Percentiles rank a stretch among this genome's conserved stretches.
These are phyloP conservation scores for Cephus spinipes DNA, from an alignment of 2,888 invertebrate genomes.

Conservation along the genomic window DNA sequence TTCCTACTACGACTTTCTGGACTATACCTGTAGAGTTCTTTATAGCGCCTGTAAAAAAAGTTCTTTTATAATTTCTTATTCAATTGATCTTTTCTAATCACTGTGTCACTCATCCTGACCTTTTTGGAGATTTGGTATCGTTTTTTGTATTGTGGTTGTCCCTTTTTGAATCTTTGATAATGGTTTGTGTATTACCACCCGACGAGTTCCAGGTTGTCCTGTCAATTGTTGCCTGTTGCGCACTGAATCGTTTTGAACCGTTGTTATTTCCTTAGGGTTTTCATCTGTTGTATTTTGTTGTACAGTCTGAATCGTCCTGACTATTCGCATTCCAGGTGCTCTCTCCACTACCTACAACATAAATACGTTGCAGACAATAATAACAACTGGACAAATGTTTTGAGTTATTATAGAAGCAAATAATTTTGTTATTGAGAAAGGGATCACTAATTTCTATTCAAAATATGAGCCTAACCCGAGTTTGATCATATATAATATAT, in stretches of 20 bases:
- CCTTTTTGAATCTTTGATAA: slow-evolving; percentile 40
- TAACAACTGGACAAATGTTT: background rate
- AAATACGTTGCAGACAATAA: slow-evolving; percentile 13
- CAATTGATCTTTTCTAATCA: background rate
- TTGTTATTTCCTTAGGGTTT: background rate
- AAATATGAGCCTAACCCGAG: background rate
- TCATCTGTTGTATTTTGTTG: slow-evolving; percentile 36
- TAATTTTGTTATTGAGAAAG: background rate
- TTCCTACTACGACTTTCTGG: slow-evolving; percentile 28
- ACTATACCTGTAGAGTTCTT: slow-evolving; percentile 21
- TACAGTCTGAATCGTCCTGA: slow-evolving; percentile 46
- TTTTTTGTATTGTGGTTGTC: slow-evolving; percentile 48
- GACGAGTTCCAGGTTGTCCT: slow-evolving; percentile 38
- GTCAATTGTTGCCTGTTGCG: slow-evolving; percentile 20
- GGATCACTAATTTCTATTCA: background rate
- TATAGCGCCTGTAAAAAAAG: background rate
- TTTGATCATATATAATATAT: background rate
- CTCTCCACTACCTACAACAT: slow-evolving; percentile 41
- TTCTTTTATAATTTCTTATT: background rate
- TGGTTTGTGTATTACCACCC: slow-evolving; percentile 56
- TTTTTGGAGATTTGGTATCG: slow-evolving; percentile 50
- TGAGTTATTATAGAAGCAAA: background rate
- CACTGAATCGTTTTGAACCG: background rate
- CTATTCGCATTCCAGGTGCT: slow-evolving; percentile 45
- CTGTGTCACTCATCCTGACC: slow-evolving; percentile 3